Evolutionary conservation across 2,888 invertebrate genomes (phyloP), one percentile per base, ranked within the genome.

Genomic region (Erebia epiphron): DNA sequence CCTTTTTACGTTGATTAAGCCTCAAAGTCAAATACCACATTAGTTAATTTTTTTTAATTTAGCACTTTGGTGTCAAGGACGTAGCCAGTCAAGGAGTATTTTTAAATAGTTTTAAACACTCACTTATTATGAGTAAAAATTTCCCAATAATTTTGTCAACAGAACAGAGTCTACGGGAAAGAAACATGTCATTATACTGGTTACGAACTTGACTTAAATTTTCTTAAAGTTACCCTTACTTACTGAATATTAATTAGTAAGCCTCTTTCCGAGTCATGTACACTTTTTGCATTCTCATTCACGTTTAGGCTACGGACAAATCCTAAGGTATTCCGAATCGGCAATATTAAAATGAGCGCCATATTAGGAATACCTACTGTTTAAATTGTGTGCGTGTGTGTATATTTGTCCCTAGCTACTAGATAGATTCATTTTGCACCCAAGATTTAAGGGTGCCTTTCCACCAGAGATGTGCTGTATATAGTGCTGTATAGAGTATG

Each of bases 1-100:
- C 69, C 49, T 58, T 54, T 65, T 50, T 63, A 65, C 65, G 56
- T 64, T 64, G 58, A 21, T 41, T 69, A 65, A 69, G 69, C 69
- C 69, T 69, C 69, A 35, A 68, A 43, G 5, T 54, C 43, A 14
- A 68, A 62, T 68, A 56, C n/a, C 14, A 1, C 7, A 26, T 5
- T 21, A 14, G 26, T 57, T 21, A 16, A 8, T 4, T 52, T 67
- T 67, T 60, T 67, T 60, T 3, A n/a, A 14, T 18, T 21, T 66
- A 61, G 46, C 16, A 61, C 43, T 64, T 52, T 52, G 46, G 62
- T 46, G 16, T 62, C 62, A 62, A 62, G 18, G 13, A 11, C 21
- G 62, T 26, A 10, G 18, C 14, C 50, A 50, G 46, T 46, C 46
- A 46, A 43, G 43, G 43, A 43, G 43, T 43, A 11, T 43, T 11